Base-by-base conservation (phyloP, 2,113 vertebrate species). In the Sus scrofa region DNA sequence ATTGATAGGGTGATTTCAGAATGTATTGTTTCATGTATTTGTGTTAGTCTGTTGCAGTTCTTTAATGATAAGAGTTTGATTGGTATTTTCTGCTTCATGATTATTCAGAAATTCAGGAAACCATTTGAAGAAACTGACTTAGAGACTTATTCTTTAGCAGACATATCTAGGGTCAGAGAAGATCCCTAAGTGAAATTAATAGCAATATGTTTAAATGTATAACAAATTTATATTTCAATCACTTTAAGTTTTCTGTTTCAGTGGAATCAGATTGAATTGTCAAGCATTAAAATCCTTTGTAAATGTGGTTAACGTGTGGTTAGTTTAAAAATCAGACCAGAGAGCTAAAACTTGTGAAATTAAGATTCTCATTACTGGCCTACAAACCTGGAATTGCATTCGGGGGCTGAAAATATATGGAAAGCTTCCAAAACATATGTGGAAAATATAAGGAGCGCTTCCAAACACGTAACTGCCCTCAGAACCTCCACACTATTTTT, bases 21-120 rank as follows among this genome's bases (percentile, higher is more conserved):
- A 90, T 97, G 62, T 89, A 94, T 82, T 95, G 27, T 34, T 96
- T 95, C 50, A 37, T 93, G 12, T 77, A 65, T 78, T 96, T 86
- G 30, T 84, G 15, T 84, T 82, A 81, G 34, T 70, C 37, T 94
- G 39, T 92, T 87, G 5, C 0, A 84, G 34, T 34, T 58, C 71
- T 93, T 89, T 54, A 92, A 88, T 50, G 30, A 89, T 71, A 67
- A 50, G 2, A 68, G 3, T 75, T 92, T 92, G 39, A 89, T 52
- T 87, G 15, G 0, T 63, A 32, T 92, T 92, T 92, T 79, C 67
- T 94, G 56, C 58, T 89, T 95, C 82, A 73, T 73, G 12, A 86
- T 90, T 71, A 83, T 73, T 96, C 12, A 87, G 62, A 70, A 94
- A 81, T 92, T 96, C 50, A 67, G 77, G 7, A 89, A 82, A 19